Evolutionary conservation across 1,140 invertebrate genomes (phyloP), one percentile per base, ranked within the genome.

Genomic region (Sweltsa coloradensis): DNA sequence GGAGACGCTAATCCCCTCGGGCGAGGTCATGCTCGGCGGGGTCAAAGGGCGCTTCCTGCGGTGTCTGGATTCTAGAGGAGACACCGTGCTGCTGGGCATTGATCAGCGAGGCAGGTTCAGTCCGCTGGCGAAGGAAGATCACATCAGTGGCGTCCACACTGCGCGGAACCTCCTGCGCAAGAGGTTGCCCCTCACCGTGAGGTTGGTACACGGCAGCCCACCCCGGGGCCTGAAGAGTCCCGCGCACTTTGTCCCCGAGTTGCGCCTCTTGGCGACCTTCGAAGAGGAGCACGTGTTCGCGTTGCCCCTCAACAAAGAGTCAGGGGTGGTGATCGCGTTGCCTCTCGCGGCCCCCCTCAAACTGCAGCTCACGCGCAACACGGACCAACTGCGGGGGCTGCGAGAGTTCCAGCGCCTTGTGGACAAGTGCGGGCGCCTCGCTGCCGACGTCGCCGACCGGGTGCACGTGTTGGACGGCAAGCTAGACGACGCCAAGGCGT

Each of bases 81-180:
- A 91, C 57, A 84, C 76, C 55, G 72, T 95, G 3, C 77, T 88
- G 54, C 66, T 95, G 42, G 79, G 79, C 37, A 72, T 89, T 59
- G 89, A 94, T 53, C 83, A 89, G 61, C 78, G 85, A 58, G 89
- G 86, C 5, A 81, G 86, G 56, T 95, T 95, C 67, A 93, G 88
- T 54, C 84, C 85, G 1, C 71, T 95, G 19, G 90, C 90, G 24
- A 79, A 85, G 58, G 86, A 89, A 63, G 87, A 90, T 55, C 92
- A 90, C 65, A 92, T 95, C 51, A 87, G 87, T 59, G 90, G 90
- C 5, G 89, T 93, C 11, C 89, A 92, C 63, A 85, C 85, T 39
- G 83, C 83, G 5, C 79, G 83, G 56, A 90, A 89, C 58, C 72
- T 96, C 41, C 66, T 94, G 26, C 80, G 79, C 51, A 92, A 93